A percentile compares a stretch with the other conserved stretches of the same genome.
Conservation (phyloP, 35 echinoderm and acorn worm species). For the Holothuria glaberrima region DNA sequence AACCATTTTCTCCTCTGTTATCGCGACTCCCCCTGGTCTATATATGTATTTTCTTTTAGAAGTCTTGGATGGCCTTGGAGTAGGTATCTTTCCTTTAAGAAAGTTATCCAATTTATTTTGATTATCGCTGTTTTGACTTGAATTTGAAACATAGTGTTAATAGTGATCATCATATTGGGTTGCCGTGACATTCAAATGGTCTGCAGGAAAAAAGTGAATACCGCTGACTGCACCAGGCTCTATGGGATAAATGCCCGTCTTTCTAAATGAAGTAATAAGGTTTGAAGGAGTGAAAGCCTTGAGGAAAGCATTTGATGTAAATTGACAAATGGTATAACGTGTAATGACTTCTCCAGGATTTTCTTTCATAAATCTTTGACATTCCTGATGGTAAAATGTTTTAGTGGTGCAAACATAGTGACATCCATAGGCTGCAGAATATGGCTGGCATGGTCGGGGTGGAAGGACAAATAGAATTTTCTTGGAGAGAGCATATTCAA, state of each 20-base stretch:
- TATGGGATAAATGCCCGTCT: background rate
- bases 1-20: background rate
- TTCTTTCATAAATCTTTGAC: slow-evolving; percentile 25
- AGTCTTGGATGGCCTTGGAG: background rate
- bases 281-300: background rate
- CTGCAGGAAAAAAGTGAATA: background rate
- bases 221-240: background rate
- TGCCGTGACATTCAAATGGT: background rate
- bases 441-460: background rate
- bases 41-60: background rate
- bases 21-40: background rate
- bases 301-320: background rate
- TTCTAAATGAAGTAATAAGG: background rate
- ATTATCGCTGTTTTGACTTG: no score
- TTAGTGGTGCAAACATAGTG: slow-evolving; percentile 1
- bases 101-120: background rate
- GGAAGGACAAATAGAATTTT: background rate
- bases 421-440: slow-evolving; percentile 16
- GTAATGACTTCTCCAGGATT: background rate
- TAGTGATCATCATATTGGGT: no score
- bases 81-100: background rate
- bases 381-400: background rate
- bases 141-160: no score
- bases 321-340: background rate
- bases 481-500: background rate